Evolutionary conservation across 2,797 vertebrate genomes (phyloP).

Genomic region (Fistularia tabacaria): DNA sequence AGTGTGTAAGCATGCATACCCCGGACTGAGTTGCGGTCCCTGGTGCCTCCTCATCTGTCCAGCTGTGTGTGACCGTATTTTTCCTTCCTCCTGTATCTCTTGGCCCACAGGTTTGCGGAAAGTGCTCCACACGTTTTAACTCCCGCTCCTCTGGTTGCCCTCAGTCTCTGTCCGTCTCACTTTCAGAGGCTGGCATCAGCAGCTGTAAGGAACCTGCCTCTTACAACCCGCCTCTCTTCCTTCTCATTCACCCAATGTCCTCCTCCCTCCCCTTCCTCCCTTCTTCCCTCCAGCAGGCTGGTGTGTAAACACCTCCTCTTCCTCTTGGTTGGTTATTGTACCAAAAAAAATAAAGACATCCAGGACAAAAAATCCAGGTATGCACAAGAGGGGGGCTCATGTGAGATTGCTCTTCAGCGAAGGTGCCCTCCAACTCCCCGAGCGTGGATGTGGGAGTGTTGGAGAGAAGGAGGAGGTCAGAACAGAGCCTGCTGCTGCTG

Average conservation of each 20-base stretch:
- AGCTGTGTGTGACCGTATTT: slow-evolving; percentile 38
- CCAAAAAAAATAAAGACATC: slow-evolving; percentile 10
- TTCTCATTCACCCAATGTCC: no score
- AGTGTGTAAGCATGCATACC: slow-evolving; percentile 53
- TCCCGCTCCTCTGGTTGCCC: slow-evolving; percentile 33
- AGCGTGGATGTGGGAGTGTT: slow-evolving; percentile 41
- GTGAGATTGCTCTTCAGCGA: slow-evolving; percentile 14
- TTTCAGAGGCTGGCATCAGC: slow-evolving; percentile 52
- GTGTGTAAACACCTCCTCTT: slow-evolving; percentile 43
- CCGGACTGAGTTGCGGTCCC: slow-evolving; percentile 58
- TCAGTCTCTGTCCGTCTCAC: slow-evolving; percentile 36
- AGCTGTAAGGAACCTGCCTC: slow-evolving; percentile 48
- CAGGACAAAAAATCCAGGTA: slow-evolving; percentile 23
- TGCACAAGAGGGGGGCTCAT: slow-evolving; percentile 8
- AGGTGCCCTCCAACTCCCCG: slow-evolving; percentile 47
- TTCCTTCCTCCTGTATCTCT: slow-evolving; percentile 28
- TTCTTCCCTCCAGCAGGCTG: slow-evolving; percentile 31
- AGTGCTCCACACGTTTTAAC: slow-evolving; percentile 38
- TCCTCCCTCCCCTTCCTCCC: slow-evolving; percentile 17
- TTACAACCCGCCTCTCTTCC: slow-evolving; percentile 26
- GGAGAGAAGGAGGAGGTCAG: slow-evolving; percentile 44
- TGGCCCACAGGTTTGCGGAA: slow-evolving; percentile 55
- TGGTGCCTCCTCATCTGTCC: slow-evolving; percentile 65
- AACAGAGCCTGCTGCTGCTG: slow-evolving; percentile 57
- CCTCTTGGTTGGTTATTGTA: slow-evolving; percentile 38